Evolutionary conservation across 1,140 invertebrate genomes (phyloP).

Genomic region (Orius insidiosus): DNA sequence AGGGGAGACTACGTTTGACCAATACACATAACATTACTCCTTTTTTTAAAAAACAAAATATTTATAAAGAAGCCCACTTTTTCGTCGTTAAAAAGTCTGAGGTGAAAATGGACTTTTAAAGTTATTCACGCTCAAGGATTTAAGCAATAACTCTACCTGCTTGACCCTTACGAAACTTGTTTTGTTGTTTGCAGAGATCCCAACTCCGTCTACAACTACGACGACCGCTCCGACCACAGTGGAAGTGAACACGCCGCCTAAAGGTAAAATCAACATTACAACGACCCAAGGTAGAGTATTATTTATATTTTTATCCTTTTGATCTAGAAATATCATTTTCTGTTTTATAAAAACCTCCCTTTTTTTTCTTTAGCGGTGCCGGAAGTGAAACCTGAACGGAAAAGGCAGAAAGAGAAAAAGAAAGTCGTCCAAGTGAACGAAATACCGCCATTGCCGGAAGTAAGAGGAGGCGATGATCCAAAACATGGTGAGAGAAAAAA

Average conservation of each 20-base stretch:
- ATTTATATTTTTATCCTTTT: not conserved
- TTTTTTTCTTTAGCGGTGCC: not conserved
- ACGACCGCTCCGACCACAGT: constrained; percentile 3
- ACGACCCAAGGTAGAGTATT: not conserved
- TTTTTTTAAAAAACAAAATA: too few species aligned
- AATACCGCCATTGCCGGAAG: not conserved
- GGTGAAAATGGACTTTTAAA: too few species aligned
- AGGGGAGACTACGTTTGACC: too few species aligned
- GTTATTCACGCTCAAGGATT: too few species aligned
- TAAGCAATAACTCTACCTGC: too few species aligned
- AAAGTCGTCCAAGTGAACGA: constrained; percentile 4
- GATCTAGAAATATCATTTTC: too few species aligned
- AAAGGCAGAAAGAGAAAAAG: constrained; percentile 2
- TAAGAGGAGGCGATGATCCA: not conserved
- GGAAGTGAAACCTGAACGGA: not conserved
- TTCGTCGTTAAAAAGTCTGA: too few species aligned
- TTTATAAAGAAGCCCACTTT: too few species aligned
- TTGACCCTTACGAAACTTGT: too few species aligned
- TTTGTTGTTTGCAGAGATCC: constrained; percentile 3
- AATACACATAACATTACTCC: too few species aligned
- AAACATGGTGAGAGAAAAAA: too few species aligned
- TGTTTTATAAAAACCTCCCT: too few species aligned
- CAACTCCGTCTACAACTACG: constrained; percentile 3
- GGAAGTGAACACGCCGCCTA: not conserved
- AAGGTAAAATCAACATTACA: not conserved